Percentiles rank a stretch among this genome's conserved stretches.
phyloP scores from a whole-genome alignment of 2,888 invertebrate genomes.

The Alloplasta piceator region DNA sequence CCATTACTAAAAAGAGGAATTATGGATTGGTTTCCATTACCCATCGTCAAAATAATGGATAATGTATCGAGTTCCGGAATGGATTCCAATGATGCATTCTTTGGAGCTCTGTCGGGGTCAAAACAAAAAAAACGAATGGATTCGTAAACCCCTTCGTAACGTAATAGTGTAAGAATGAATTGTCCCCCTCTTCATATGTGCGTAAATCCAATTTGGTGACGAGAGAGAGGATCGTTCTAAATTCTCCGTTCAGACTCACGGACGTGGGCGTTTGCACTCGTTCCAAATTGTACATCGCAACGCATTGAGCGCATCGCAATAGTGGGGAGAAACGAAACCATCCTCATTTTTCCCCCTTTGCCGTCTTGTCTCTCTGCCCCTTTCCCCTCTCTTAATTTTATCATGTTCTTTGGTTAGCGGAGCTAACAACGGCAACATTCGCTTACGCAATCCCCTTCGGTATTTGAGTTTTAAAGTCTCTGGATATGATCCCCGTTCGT shows the following conservation, averaged over 20 bases:
- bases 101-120: neutral
- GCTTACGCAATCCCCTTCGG: slow-evolving; percentile 77
- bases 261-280: slow-evolving; percentile 69
- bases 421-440: slow-evolving; percentile 32
- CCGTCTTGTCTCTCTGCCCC: slow-evolving; percentile 44
- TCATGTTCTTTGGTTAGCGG: slow-evolving; percentile 7
- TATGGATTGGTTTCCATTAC: no score
- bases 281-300: slow-evolving; percentile 57
- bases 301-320: slow-evolving; percentile 24
- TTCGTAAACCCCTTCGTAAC: neutral
- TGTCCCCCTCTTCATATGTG: slow-evolving; percentile 13
- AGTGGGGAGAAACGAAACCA: slow-evolving; percentile 60
- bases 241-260: slow-evolving; percentile 55
- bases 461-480: slow-evolving; percentile 76
- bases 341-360: slow-evolving; percentile 39
- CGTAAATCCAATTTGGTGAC: slow-evolving; percentile 50
- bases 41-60: no score
- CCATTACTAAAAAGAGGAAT: no score
- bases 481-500: slow-evolving; percentile 77
- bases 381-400: slow-evolving; percentile 38
- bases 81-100: neutral
- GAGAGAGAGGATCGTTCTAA: slow-evolving; percentile 61
- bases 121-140: slow-evolving; percentile 9
- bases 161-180: slow-evolving; percentile 21
- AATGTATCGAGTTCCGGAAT: no score